These are phyloP conservation scores for Vulpes ferrilata DNA, from an alignment of 2,113 vertebrate genomes.

Conservation along the genomic window DNA sequence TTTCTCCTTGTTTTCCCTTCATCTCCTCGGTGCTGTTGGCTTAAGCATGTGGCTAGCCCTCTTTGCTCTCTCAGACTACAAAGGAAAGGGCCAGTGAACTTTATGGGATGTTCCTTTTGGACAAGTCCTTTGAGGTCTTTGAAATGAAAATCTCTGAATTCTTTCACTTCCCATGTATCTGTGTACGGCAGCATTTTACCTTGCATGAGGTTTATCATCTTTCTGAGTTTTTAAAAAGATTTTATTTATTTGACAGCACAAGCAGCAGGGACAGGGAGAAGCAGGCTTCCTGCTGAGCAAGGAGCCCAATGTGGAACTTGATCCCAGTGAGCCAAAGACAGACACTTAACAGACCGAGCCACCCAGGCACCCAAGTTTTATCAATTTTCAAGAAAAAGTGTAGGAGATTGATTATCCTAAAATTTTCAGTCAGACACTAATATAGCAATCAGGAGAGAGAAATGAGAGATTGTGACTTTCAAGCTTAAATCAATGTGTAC, in stretches of 20 bases:
- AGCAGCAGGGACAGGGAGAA: too few species aligned
- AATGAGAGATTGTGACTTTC: neutral
- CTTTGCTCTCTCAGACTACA: neutral
- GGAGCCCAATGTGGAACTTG: too few species aligned
- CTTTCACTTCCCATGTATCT: neutral
- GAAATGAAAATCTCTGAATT: constrained; percentile 25
- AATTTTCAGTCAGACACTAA: constrained; percentile 29
- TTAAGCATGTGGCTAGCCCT: neutral
- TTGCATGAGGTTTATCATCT: neutral
- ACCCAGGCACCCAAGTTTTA: too few species aligned
- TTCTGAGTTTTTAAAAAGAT: too few species aligned
- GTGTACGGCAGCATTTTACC: constrained; percentile 26
- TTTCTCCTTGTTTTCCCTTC: neutral
- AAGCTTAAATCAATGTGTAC: neutral
- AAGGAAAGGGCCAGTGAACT: neutral
- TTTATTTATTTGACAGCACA: too few species aligned
- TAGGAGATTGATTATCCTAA: neutral
- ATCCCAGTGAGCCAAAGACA: too few species aligned
- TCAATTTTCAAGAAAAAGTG: neutral
- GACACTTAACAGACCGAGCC: too few species aligned
- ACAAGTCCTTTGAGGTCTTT: constrained; percentile 1
- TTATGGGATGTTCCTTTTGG: neutral
- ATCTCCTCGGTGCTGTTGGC: neutral
- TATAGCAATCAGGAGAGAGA: neutral
- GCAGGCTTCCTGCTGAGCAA: too few species aligned